These are phyloP conservation scores for Chamaea fasciata DNA, from an alignment of 2,113 vertebrate genomes.

Conservation along the genomic window DNA sequence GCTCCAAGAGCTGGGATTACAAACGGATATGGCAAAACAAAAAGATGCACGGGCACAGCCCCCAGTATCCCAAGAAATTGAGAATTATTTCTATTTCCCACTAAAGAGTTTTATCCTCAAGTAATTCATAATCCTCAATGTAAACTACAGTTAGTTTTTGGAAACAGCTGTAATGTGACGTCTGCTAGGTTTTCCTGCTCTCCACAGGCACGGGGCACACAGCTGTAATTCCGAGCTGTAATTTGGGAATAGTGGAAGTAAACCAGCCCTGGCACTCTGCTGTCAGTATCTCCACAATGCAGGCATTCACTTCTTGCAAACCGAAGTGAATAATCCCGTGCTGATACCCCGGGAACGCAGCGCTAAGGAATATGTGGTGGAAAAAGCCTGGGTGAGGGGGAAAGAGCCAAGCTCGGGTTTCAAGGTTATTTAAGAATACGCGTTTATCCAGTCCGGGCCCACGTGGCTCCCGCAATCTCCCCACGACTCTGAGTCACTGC, in stretches of 20 bases:
- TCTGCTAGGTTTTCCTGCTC: neutral
- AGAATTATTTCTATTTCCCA: neutral
- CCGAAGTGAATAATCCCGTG: accelerated
- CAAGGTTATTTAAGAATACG: neutral
- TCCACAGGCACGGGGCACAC: accelerated
- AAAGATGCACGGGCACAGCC: accelerated
- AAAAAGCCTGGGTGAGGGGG: accelerated
- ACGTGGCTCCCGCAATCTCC: neutral
- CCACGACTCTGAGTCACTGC: neutral
- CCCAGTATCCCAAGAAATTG: neutral
- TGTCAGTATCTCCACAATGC: accelerated
- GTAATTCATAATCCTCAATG: accelerated
- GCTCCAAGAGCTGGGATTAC: accelerated
- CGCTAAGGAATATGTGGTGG: accelerated
- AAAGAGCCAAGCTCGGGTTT: neutral
- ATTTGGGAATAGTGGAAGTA: accelerated
- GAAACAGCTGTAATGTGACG: accelerated
- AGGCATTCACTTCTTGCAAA: neutral
- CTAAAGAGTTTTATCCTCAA: accelerated
- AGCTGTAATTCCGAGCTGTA: accelerated
- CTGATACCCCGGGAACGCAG: accelerated
- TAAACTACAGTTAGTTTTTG: accelerated
- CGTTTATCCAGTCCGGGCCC: neutral
- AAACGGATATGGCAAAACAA: accelerated
- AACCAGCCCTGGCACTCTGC: accelerated